These are phyloP conservation scores for Melanotaenia parkinsoni DNA, from an alignment of 2,797 vertebrate genomes.

Conservation along the genomic window DNA sequence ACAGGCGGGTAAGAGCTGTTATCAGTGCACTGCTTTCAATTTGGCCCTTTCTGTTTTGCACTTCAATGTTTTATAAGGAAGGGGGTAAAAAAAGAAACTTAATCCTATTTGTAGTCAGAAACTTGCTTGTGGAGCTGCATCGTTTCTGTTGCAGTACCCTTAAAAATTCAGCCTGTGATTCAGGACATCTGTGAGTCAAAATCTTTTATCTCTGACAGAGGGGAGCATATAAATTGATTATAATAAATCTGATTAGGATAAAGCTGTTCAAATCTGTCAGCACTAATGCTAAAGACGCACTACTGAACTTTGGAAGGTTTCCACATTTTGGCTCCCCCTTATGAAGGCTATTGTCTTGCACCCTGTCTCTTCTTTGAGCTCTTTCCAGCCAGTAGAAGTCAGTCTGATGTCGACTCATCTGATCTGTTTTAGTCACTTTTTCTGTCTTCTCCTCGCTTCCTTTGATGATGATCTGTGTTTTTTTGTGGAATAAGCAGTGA, in stretches of 20 bases:
- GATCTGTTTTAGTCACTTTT: no score
- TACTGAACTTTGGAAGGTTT: no score
- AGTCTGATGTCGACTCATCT: no score
- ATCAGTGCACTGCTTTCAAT: slow-evolving; percentile 31
- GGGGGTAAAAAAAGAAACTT: slow-evolving; percentile 39
- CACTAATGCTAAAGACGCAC: slow-evolving; percentile 6
- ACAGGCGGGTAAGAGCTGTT: slow-evolving; percentile 14
- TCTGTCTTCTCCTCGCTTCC: no score
- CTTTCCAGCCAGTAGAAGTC: no score
- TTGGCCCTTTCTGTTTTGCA: slow-evolving; percentile 28
- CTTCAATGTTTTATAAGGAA: slow-evolving; percentile 37
- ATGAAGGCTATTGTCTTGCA: no score
- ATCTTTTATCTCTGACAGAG: not conserved
- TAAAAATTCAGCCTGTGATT: not conserved
- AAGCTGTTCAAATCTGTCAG: not conserved
- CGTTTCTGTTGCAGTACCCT: not conserved
- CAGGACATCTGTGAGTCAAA: not conserved
- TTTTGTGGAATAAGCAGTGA: no score
- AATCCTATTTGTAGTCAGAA: not conserved
- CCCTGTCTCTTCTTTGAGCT: no score
- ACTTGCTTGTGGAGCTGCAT: not conserved
- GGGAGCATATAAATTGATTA: not conserved
- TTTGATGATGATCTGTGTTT: no score
- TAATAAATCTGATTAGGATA: not conserved
- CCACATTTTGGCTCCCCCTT: no score